A percentile compares a stretch with the other conserved stretches of the same genome.
Evolutionary conservation across 1,140 invertebrate species (phyloP).

Genomic region (Conopomorpha cramerella): DNA sequence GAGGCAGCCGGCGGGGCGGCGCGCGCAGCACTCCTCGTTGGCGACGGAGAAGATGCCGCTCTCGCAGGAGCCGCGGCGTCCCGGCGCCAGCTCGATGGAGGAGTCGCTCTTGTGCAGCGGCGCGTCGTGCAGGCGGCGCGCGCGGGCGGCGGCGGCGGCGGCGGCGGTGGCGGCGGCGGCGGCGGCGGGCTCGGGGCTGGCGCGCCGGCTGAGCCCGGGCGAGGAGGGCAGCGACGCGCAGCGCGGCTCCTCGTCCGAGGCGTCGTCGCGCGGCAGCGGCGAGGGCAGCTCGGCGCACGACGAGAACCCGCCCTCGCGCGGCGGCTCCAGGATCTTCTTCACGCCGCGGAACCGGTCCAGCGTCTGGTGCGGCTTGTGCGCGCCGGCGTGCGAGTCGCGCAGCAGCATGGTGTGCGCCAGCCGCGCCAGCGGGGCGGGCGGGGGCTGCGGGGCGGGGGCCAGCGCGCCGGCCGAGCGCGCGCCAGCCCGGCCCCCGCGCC

Average conservation of each 20-base stretch:
- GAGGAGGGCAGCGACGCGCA: constrained; percentile 24
- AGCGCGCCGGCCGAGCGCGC: constrained; percentile 17
- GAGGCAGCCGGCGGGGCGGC: constrained; percentile 18
- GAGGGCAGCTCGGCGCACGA: constrained; percentile 77
- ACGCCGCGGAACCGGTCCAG: constrained; percentile 62
- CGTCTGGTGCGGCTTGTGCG: constrained; percentile 18
- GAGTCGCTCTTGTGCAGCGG: constrained; percentile 36
- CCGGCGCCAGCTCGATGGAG: constrained; percentile 21
- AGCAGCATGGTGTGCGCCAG: constrained; percentile 79
- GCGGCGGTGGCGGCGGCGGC: constrained; percentile 20
- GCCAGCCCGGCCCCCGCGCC: too few species aligned
- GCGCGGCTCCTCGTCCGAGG: constrained; percentile 22
- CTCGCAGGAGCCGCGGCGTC: constrained; percentile 84
- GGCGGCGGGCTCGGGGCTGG: constrained; percentile 23
- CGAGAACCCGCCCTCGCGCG: constrained; percentile 61
- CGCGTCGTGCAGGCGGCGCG: constrained; percentile 10
- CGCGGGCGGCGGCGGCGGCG: constrained; percentile 19
- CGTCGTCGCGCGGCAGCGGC: constrained; percentile 28
- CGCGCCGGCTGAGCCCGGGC: constrained; percentile 15
- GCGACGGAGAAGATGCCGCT: constrained; percentile 87
- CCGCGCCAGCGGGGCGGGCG: constrained; percentile 51
- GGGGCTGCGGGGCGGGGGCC: constrained; percentile 25
- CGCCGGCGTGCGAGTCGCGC: constrained; percentile 70
- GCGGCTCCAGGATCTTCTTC: constrained; percentile 75
- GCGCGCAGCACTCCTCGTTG: constrained; percentile 68